These are phyloP conservation scores for Tapera naevia DNA, from an alignment of 2,797 vertebrate genomes.

Conservation along the genomic window DNA sequence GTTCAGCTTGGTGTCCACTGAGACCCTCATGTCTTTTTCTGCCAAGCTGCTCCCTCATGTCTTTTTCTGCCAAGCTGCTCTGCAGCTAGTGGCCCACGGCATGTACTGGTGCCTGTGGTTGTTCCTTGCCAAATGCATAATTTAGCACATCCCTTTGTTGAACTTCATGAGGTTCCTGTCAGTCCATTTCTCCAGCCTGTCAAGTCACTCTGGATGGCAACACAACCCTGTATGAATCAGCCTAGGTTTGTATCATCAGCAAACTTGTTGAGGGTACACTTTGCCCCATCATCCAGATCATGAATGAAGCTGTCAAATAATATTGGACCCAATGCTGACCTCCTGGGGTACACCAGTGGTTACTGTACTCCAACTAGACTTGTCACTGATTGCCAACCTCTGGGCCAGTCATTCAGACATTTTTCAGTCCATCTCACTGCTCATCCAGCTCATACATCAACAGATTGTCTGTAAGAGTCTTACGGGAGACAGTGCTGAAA, in stretches of 20 bases:
- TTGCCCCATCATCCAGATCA: background rate
- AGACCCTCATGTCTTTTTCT: background rate
- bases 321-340: background rate
- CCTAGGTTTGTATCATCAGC: background rate
- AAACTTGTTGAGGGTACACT: background rate
- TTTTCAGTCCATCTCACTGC: background rate
- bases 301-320: background rate
- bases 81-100: background rate
- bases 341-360: background rate
- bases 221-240: background rate
- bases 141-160: background rate
- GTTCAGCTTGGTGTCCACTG: background rate
- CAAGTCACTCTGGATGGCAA: background rate
- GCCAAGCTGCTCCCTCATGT: no score
- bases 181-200: background rate
- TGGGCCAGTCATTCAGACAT: background rate
- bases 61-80: background rate
- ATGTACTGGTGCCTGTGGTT: background rate
- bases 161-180: background rate
- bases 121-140: background rate
- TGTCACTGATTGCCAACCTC: background rate
- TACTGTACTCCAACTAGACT: background rate
- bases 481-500: background rate
- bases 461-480: background rate
- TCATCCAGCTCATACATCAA: slow-evolving; percentile 7